phyloP scores from a whole-genome alignment of 2,888 invertebrate genomes.

The Gari tellinella region DNA sequence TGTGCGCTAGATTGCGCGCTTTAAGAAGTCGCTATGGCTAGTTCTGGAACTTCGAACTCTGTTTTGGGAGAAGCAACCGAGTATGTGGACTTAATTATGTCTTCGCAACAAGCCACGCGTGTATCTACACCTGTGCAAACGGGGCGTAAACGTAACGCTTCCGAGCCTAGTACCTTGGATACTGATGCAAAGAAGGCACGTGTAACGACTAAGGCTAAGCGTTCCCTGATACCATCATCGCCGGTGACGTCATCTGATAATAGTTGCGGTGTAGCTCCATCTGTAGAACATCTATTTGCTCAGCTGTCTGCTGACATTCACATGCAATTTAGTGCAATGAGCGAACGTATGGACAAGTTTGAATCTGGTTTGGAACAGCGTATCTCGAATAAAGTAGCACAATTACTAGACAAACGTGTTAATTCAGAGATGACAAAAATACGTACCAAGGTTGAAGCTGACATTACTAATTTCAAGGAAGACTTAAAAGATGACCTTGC shows the following conservation, averaged over 20 bases:
- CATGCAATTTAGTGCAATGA: constrained; percentile 10
- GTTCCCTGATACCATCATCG: constrained; percentile 2
- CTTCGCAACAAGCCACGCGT: constrained; percentile 2
- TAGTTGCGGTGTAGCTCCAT: not conserved
- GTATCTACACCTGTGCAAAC: not conserved
- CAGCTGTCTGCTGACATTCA: constrained; percentile 21
- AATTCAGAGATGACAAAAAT: constrained; percentile 3
- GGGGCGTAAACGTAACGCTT: not conserved
- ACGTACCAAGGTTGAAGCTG: not conserved
- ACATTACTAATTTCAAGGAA: constrained; percentile 3
- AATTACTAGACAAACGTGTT: constrained; percentile 17
- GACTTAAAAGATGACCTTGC: not conserved
- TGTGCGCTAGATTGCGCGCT: no score
- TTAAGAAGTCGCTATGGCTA: no score
- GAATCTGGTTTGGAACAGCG: constrained; percentile 6
- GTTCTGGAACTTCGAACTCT: no score
- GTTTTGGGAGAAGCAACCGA: constrained; percentile 1
- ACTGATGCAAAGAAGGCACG: constrained; percentile 3
- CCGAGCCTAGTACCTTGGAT: not conserved
- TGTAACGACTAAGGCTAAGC: not conserved
- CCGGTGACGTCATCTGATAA: not conserved
- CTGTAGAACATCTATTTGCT: constrained; percentile 4
- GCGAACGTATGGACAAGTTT: constrained; percentile 13
- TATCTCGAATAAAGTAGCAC: constrained; percentile 18
- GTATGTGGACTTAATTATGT: constrained; percentile 10